These are phyloP conservation scores for Zelostemma sp. DNA, from an alignment of 1,140 invertebrate species.

Conservation along the genomic window DNA sequence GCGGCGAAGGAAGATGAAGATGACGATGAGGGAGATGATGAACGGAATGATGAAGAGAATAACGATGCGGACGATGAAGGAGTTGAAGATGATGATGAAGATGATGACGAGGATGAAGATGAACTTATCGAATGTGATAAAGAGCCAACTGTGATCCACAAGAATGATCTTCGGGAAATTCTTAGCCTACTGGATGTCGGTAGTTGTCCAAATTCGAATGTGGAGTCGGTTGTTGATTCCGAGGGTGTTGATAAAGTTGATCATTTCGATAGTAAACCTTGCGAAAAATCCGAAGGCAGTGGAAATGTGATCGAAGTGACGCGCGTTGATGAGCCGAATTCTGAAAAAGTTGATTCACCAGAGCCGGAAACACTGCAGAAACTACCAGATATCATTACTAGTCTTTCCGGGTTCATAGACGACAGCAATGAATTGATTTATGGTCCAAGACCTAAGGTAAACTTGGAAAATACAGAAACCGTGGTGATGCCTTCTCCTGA, in stretches of 20 bases:
- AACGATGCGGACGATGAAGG: slow-evolving; percentile 43
- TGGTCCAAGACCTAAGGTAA: slow-evolving; percentile 3
- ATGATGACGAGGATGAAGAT: slow-evolving; percentile 39
- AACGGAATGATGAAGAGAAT: slow-evolving; percentile 39
- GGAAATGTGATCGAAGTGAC: not conserved
- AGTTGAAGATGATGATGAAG: slow-evolving; percentile 39
- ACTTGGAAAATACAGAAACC: slow-evolving; percentile 9
- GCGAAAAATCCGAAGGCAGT: slow-evolving; percentile 7
- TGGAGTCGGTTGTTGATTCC: slow-evolving; percentile 23
- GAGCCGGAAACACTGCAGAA: slow-evolving; percentile 27
- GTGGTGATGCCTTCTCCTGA: slow-evolving; percentile 10
- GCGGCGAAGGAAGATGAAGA: slow-evolving; percentile 29
- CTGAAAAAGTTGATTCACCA: slow-evolving; percentile 15
- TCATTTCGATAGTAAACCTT: slow-evolving; percentile 14
- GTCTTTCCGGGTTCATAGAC: slow-evolving; percentile 35
- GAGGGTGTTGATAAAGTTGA: slow-evolving; percentile 16
- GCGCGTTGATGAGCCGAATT: not conserved
- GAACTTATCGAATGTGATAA: slow-evolving; percentile 39
- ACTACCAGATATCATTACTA: slow-evolving; percentile 34
- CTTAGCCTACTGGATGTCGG: slow-evolving; percentile 60
- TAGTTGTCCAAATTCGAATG: slow-evolving; percentile 27
- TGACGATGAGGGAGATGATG: slow-evolving; percentile 38
- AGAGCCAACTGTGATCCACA: slow-evolving; percentile 41
- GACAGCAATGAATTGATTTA: slow-evolving; percentile 32
- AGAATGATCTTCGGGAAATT: slow-evolving; percentile 58